Evolutionary conservation across 2,888 invertebrate species (phyloP), one percentile per base, ranked within the genome.

Genomic region (Tiphia femorata): DNA sequence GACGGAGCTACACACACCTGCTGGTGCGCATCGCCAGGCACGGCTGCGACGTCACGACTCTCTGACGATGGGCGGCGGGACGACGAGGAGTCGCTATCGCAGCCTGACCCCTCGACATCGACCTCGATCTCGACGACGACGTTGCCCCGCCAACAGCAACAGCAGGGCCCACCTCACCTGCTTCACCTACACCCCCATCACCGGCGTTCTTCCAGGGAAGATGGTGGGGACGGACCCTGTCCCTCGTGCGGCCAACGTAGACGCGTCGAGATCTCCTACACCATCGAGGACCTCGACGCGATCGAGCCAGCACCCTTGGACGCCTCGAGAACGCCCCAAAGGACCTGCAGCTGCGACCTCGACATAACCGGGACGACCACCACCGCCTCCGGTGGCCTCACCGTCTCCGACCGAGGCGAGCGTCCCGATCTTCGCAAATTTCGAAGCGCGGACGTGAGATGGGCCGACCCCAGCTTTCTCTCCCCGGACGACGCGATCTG

Each of bases 1-100:
- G 83, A 83, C 83, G 83, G 80, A 83, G 81, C 81, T 83, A 82
- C 81, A 81, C 81, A 75, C 81, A 82, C 78, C 73, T 83, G 80
- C 73, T 82, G 81, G 83, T 82, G 75, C 82, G 82, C 71, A 82
- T 82, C 79, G 77, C 77, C 75, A 79, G 78, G 73, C 79, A 81
- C 75, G 78, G 82, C 75, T 78, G 78, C 80, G 80, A 82, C 78
- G 79, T 82, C 73, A 82, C 82, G 71, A 80, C 81, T 56, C 80
- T 83, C 82, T 83, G 83, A 83, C 83, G 77, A 79, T 73, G 76
- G 77, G 72, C 79, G 63, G 63, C 63, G 48, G 66, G 73, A 71
- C 69, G 68, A 64, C 66, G 74, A 72, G 75, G 75, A 75, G 62
- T 79, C 70, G 79, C 82, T 62, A 60, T 75, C 72, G 82, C 81